Conservation (phyloP, 2,113 vertebrate genomes). For the Tachysurus fulvidraco region DNA sequence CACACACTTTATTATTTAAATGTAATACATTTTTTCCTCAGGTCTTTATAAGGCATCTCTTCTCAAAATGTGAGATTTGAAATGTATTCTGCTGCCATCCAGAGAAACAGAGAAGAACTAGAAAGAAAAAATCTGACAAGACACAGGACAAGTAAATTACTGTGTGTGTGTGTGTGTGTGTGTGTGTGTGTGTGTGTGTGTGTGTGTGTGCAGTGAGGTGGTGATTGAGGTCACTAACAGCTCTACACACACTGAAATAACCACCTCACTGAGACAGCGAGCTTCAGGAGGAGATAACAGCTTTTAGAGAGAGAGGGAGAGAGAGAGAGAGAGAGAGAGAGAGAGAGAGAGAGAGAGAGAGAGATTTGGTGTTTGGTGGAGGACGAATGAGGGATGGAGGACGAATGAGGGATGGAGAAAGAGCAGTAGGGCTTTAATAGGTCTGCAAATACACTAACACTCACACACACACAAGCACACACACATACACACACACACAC, state of each 20-base stretch:
- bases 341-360: not conserved
- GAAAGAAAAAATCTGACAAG: not conserved
- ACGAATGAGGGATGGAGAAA: not conserved
- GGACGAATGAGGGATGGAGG: not conserved
- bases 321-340: not conserved
- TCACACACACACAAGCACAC: too few species aligned
- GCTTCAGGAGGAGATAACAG: not conserved
- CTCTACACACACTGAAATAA: conserved; percentile 15
- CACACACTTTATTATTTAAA: not conserved
- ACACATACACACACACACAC: not conserved
- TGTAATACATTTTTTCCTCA: not conserved
- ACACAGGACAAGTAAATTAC: conserved; percentile 10
- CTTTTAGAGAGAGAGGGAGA: not conserved
- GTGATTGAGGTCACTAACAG: conserved; percentile 23
- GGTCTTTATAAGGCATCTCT: not conserved
- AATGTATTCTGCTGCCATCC: not conserved
- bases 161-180: not conserved
- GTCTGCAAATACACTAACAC: too few species aligned
- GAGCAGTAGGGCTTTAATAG: not conserved
- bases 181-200: conserved; percentile 16
- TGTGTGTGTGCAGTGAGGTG: not conserved
- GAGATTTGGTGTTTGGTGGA: not conserved
- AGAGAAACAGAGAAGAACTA: not conserved
- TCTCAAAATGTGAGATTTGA: not conserved
- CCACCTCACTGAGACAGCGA: conserved; percentile 4